Conservation (phyloP, 2,797 vertebrate species). For the Mormyrops boulengeri region DNA sequence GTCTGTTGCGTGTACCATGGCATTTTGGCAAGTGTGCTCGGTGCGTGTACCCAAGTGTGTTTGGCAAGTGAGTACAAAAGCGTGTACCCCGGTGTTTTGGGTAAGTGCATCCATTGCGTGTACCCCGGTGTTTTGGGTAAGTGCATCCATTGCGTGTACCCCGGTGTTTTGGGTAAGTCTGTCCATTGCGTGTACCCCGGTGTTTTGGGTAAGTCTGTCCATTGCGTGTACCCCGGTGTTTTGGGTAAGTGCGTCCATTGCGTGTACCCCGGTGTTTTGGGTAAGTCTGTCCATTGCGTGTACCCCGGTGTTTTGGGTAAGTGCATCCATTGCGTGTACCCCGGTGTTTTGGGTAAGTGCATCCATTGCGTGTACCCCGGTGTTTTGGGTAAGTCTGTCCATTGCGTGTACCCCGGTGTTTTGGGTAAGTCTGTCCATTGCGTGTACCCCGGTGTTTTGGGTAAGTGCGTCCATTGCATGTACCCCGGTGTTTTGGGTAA, state of each 20-base stretch:
- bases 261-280: too few species aligned
- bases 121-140: not conserved
- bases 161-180: not conserved
- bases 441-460: not conserved
- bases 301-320: too few species aligned
- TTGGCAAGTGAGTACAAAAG: too few species aligned
- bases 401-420: too few species aligned
- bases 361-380: too few species aligned
- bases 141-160: not conserved
- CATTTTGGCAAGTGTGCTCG: not conserved
- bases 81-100: conserved; percentile 54
- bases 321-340: too few species aligned
- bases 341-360: conserved; percentile 53
- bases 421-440: too few species aligned
- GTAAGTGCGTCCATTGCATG: not conserved
- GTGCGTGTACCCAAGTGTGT: too few species aligned
- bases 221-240: not conserved
- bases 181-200: not conserved
- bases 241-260: too few species aligned
- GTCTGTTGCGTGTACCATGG: not conserved
- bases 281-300: too few species aligned
- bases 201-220: conserved; percentile 53
- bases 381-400: too few species aligned
- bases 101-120: not conserved
- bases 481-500: conserved; percentile 55